Evolutionary conservation across 2,888 invertebrate genomes (phyloP), one percentile per base, ranked within the genome.

Genomic region (Coelogynopora nodosa): DNA sequence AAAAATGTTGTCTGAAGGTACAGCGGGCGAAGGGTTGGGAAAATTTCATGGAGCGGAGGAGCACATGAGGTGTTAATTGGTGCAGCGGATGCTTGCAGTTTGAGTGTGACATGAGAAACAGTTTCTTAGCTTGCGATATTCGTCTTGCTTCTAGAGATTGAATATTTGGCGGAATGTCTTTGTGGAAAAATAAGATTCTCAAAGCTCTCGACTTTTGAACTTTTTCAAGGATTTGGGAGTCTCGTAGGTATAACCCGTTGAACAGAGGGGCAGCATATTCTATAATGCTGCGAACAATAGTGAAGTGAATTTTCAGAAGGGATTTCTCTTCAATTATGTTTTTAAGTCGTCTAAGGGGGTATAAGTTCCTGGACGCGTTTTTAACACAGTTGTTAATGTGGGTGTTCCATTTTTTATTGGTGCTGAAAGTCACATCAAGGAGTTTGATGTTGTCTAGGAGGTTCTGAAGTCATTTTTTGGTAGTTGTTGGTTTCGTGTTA

Each of bases 301-400:
- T 74, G 74, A 74, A 23, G 74, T 74, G 23, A 74, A 74, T 74
- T 74, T 74, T 74, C 5, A 74, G 27, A 74, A 74, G 74, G 27
- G 74, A 74, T 74, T 74, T 74, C 27, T 74, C 74, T 2, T 74
- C 74, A 74, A 23, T 74, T 74, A 74, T 74, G 74, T 74, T 74
- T 74, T 74, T 74, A 23, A 74, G 74, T 10, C 23, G 74, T 74
- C 74, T 10, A 23, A 74, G 74, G 74, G 74, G 74, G 49, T 74
- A 74, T 74, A 74, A 74, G 74, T 74, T 74, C 23, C 23, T 74
- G 74, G 74, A 74, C 74, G 74, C 74, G 23, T 26, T 74, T 26
- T 74, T 74, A 74, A 74, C 74, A 26, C 74, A 23, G 74, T 74
- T 74, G 74, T 74, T 13, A 26, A 74, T 74, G 74, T 74, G 74